Conservation (phyloP, 2,113 vertebrate genomes). For the Nyctibius bracteatus region DNA sequence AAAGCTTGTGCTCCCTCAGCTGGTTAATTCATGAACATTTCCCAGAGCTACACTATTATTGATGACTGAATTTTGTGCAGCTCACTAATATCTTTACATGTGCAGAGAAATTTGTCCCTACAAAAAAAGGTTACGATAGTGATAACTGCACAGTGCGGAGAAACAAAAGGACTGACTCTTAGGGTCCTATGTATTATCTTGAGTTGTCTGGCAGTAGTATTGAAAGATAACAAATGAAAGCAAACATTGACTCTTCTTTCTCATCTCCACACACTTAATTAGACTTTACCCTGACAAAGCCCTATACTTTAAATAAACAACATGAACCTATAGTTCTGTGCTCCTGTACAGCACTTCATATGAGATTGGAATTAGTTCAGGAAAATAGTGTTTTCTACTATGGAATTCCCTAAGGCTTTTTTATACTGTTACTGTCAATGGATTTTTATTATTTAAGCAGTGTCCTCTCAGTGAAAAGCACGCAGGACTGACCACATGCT, state of each 20-base stretch:
- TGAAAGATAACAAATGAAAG: not conserved
- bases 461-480: not conserved
- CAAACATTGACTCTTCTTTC: not conserved
- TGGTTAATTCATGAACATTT: not conserved
- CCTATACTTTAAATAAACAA: not conserved
- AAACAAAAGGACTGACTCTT: not conserved
- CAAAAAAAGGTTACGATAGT: not conserved
- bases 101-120: not conserved
- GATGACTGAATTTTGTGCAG: not conserved
- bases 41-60: not conserved
- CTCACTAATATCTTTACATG: not conserved
- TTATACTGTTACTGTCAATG: not conserved
- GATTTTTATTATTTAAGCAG: not conserved
- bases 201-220: not conserved
- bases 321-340: not conserved
- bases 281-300: not conserved
- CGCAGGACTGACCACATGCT: not conserved
- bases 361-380: not conserved
- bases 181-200: not conserved
- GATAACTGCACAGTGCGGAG: rapidly evolving
- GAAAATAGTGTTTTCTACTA: not conserved
- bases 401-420: not conserved
- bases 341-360: not conserved
- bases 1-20: slow-evolving; percentile 37
- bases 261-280: not conserved